These are phyloP conservation scores for Jaculus jaculus DNA, from an alignment of 2,113 vertebrate genomes.

Conservation along the genomic window DNA sequence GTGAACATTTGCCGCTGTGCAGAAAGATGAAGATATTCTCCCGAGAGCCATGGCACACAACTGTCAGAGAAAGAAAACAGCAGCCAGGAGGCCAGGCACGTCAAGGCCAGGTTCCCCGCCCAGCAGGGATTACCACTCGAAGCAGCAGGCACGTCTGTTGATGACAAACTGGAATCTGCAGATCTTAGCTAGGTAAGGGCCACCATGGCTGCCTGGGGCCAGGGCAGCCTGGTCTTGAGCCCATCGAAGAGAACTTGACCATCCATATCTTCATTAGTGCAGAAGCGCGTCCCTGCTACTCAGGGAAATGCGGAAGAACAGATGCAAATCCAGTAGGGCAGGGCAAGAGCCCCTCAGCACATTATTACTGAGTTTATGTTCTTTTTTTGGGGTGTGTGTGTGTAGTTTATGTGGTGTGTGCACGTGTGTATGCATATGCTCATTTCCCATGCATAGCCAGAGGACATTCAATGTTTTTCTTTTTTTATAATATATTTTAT, in stretches of 20 bases:
- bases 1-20: not conserved
- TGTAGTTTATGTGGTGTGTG: too few relatives aligned
- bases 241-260: not conserved
- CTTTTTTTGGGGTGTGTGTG: too few relatives aligned
- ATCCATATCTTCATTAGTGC: not conserved
- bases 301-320: not conserved
- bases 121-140: not conserved
- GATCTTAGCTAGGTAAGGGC: not conserved
- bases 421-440: too few relatives aligned
- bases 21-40: not conserved
- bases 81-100: not conserved
- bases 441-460: too few relatives aligned
- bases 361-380: not conserved
- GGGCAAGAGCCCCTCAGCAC: not conserved
- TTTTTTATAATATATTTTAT: too few relatives aligned
- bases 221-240: not conserved
- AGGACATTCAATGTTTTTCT: too few relatives aligned
- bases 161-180: not conserved
- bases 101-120: not conserved
- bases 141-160: not conserved
- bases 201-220: not conserved
- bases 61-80: constrained; percentile 3
- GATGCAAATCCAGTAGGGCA: fast-evolving
- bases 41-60: not conserved
- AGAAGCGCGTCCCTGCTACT: not conserved